Evolutionary conservation across 2,888 invertebrate species (phyloP).

Genomic region (Nasonovia ribisnigri): DNA sequence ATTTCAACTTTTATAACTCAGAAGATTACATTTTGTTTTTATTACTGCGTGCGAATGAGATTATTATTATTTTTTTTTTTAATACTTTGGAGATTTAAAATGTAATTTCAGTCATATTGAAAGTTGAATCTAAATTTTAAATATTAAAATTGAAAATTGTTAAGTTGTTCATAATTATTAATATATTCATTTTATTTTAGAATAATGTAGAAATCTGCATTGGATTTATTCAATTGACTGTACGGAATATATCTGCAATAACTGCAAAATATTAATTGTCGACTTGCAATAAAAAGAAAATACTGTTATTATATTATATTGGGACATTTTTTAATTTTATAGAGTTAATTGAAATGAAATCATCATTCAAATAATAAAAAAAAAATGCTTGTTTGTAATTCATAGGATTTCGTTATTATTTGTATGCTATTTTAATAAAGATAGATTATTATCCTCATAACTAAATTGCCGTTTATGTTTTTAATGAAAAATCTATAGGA

Average conservation of each 20-base stretch:
- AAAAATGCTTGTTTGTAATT: not conserved
- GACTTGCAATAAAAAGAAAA: not conserved
- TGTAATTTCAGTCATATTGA: slow-evolving; percentile 33
- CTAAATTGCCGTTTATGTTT: slow-evolving; percentile 18
- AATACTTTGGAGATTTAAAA: slow-evolving; percentile 38
- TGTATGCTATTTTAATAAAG: slow-evolving; percentile 23
- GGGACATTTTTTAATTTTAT: not conserved
- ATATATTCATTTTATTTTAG: not conserved
- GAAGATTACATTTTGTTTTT: slow-evolving; percentile 49
- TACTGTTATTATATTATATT: not conserved
- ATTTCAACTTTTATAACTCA: slow-evolving; percentile 51
- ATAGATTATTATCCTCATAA: not conserved
- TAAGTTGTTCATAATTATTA: not conserved
- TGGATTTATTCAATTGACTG: not conserved
- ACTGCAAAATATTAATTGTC: not conserved
- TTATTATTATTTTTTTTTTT: slow-evolving; percentile 22
- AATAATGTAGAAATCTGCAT: not conserved
- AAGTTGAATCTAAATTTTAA: slow-evolving; percentile 38
- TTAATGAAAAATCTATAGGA: slow-evolving; percentile 42
- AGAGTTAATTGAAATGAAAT: not conserved
- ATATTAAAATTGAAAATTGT: slow-evolving; percentile 9
- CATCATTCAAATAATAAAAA: not conserved
- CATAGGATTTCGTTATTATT: slow-evolving; percentile 14
- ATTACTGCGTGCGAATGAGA: slow-evolving; percentile 33
- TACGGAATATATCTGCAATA: not conserved